These are phyloP conservation scores for Cosmorhoe ocellata DNA, from an alignment of 2,888 invertebrate species.

Conservation along the genomic window DNA sequence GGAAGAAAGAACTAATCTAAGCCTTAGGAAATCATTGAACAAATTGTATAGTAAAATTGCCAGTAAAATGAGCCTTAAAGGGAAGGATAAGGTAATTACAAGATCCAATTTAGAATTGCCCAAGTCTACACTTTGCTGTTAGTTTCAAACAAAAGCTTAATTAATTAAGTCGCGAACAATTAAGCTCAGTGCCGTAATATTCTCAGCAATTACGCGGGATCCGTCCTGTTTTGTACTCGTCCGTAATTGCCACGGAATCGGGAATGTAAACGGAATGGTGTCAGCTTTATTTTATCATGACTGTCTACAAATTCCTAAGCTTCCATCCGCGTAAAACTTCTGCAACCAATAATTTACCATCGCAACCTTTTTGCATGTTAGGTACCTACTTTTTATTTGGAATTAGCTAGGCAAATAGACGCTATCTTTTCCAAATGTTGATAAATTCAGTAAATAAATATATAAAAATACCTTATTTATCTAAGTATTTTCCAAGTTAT, in stretches of 20 bases:
- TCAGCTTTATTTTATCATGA: background rate
- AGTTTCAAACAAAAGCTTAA: constrained; percentile 83
- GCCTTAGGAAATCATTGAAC: background rate
- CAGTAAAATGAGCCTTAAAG: constrained; percentile 46
- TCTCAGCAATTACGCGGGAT: constrained; percentile 81
- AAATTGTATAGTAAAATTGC: constrained; percentile 3
- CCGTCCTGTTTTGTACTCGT: constrained; percentile 78
- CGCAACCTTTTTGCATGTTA: no score
- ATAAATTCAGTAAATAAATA: no score
- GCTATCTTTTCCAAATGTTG: no score
- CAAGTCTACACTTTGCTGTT: constrained; percentile 83
- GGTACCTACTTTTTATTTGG: no score
- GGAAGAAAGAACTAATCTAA: no score
- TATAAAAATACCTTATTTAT: no score
- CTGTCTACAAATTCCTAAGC: no score
- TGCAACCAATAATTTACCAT: no score
- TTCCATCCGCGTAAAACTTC: no score
- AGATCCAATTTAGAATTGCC: constrained; percentile 83
- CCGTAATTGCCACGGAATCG: constrained; percentile 22
- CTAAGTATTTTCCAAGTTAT: no score
- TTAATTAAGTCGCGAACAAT: constrained; percentile 83
- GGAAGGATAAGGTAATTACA: constrained; percentile 81
- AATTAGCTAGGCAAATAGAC: no score
- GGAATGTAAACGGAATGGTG: constrained; percentile 10
- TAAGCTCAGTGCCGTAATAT: constrained; percentile 81